Evolutionary conservation across 2,113 vertebrate species (phyloP).

Genomic region (Acinonyx jubatus): DNA sequence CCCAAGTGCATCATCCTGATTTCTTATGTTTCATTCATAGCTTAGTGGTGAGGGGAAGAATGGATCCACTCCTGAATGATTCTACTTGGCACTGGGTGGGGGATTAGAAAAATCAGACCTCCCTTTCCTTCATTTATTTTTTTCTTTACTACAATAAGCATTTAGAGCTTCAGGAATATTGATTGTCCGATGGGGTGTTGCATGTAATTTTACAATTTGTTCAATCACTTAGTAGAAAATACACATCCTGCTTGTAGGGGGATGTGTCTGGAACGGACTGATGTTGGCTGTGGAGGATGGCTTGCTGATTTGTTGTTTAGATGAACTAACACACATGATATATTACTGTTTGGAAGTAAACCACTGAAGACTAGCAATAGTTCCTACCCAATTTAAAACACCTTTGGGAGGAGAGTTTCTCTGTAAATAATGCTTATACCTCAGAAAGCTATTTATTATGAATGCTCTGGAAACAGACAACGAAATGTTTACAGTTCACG

Average conservation of each 20-base stretch:
- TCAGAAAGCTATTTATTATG: conserved; percentile 44
- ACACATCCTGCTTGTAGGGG: conserved; percentile 55
- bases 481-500: not conserved
- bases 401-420: conserved; percentile 41
- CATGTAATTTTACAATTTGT: conserved; percentile 79
- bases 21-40: conserved; percentile 69
- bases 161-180: conserved; percentile 74
- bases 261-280: conserved; percentile 55
- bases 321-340: not conserved
- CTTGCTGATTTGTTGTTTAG: not conserved
- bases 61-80: conserved; percentile 55
- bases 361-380: not conserved
- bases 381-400: conserved; percentile 41
- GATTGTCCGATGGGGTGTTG: conserved; percentile 67
- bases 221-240: conserved; percentile 54
- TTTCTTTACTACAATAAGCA: conserved; percentile 69
- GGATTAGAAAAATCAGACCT: conserved; percentile 60
- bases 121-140: conserved; percentile 42
- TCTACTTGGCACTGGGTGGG: conserved; percentile 62
- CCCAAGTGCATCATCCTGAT: conserved; percentile 64
- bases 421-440: conserved; percentile 1
- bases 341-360: conserved; percentile 61
- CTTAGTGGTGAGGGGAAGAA: conserved; percentile 69
- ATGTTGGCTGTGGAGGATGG: not conserved
- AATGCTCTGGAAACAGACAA: conserved; percentile 29